Conservation (phyloP, 1,140 invertebrate genomes). For the Caenorhabditis brenneri region DNA sequence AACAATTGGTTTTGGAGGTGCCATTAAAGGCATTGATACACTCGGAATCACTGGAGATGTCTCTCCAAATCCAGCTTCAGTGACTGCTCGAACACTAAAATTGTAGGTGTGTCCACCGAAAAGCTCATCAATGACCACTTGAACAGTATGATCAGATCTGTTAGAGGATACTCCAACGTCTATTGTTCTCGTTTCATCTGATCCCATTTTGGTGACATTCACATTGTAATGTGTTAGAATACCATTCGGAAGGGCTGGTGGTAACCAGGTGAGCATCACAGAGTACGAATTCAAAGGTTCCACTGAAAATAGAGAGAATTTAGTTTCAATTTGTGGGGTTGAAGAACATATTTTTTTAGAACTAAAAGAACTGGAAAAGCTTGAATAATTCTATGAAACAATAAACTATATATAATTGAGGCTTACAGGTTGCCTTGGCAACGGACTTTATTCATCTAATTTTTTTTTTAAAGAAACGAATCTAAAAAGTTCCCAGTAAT, state of each 20-base stretch:
- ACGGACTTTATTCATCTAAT: no score
- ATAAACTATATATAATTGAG: no score
- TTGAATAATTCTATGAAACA: no score
- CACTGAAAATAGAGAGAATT: no score
- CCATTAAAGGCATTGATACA: conserved; percentile 61
- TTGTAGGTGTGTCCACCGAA: conserved; percentile 63
- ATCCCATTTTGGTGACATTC: conserved; percentile 44
- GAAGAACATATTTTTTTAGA: no score
- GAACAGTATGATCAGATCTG: conserved; percentile 41
- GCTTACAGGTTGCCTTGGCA: no score
- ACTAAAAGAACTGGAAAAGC: no score
- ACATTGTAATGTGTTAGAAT: conserved; percentile 60
- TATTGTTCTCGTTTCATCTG: conserved; percentile 59
- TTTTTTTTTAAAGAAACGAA: no score
- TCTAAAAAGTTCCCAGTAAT: no score
- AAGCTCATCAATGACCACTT: conserved; percentile 62
- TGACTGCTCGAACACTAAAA: conserved; percentile 63
- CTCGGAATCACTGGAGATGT: conserved; percentile 10
- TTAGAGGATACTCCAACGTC: conserved; percentile 52
- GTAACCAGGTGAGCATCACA: conserved; percentile 62
- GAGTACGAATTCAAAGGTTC: conserved; percentile 66
- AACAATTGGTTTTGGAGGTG: conserved; percentile 59
- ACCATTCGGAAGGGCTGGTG: conserved; percentile 64
- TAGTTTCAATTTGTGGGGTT: no score
- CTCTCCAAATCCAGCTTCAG: conserved; percentile 63